phyloP scores from a whole-genome alignment of 2,797 vertebrate genomes.

The Pseudomugil tenellus region DNA sequence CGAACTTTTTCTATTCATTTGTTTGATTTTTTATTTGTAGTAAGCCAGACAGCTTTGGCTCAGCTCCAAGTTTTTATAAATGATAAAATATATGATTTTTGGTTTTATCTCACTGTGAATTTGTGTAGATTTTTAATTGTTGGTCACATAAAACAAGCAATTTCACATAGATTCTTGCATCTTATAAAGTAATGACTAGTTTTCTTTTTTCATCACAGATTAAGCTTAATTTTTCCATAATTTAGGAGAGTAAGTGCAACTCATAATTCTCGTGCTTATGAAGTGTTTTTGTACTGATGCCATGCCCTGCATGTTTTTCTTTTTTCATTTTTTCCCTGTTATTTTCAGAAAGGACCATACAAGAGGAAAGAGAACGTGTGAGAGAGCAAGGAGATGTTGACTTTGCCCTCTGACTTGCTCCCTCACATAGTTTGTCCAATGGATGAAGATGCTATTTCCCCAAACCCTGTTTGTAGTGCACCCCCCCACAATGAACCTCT shows the following conservation, averaged over 20 bases:
- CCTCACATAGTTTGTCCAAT: conserved; percentile 73
- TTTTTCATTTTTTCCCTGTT: conserved; percentile 54
- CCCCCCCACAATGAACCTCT: conserved; percentile 68
- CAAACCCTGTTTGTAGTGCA: conserved; percentile 70
- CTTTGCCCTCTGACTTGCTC: conserved; percentile 68
- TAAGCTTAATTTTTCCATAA: conserved; percentile 1
- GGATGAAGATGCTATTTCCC: conserved; percentile 76
- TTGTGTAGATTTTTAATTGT: background rate
- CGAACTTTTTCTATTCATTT: background rate
- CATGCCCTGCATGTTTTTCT: conserved; percentile 47
- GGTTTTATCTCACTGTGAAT: background rate
- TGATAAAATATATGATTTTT: background rate
- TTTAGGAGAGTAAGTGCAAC: conserved; percentile 43
- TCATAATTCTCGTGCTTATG: background rate
- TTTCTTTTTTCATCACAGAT: conserved; percentile 32
- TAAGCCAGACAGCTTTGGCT: too few species aligned
- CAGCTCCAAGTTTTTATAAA: background rate
- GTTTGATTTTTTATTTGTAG: background rate
- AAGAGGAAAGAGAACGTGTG: conserved; percentile 30
- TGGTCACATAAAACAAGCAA: background rate
- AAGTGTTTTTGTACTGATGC: conserved; percentile 28
- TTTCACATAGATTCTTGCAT: background rate
- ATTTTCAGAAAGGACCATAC: conserved; percentile 63
- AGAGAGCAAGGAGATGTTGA: conserved; percentile 73
- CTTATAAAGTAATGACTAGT: background rate